Conservation (phyloP, 2,888 invertebrate genomes). For the Drosophila suboccidentalis region DNA sequence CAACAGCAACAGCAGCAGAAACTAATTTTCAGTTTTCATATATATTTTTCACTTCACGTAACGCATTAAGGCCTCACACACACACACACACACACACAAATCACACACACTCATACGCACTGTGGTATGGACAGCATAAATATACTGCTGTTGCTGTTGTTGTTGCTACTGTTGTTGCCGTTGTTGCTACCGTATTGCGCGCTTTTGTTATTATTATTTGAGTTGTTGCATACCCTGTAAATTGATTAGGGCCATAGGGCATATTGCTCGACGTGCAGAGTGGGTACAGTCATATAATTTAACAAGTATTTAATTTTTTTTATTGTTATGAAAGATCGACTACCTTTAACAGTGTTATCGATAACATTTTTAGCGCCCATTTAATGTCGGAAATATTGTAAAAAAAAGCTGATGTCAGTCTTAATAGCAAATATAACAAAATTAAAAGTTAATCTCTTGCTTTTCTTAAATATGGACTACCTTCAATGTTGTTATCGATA, state of each 20-base stretch:
- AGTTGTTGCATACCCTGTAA: conserved; percentile 49
- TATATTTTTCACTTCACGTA: conserved; percentile 66
- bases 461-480: not conserved
- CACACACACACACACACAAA: conserved; percentile 27
- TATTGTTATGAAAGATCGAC: not conserved
- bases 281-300: too few relatives aligned
- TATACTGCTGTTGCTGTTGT: conserved; percentile 32
- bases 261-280: not conserved
- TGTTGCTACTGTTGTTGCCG: conserved; percentile 35
- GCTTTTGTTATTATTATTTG: conserved; percentile 74
- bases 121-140: conserved; percentile 41
- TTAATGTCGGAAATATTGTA: not conserved
- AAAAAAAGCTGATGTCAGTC: not conserved
- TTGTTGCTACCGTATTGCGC: conserved; percentile 63
- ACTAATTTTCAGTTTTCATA: conserved; percentile 71
- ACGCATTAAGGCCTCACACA: conserved; percentile 49
- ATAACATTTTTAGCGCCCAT: not conserved
- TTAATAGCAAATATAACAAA: not conserved
- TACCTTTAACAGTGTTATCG: not conserved
- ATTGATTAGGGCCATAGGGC: not conserved
- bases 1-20: conserved; percentile 36
- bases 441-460: not conserved
- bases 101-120: not conserved
- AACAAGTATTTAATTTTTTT: not conserved
- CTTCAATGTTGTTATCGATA: not conserved